Percentiles rank a stretch among this genome's conserved stretches.
Evolutionary conservation across 2,797 vertebrate species (phyloP).

Genomic region (Periparus ater): DNA sequence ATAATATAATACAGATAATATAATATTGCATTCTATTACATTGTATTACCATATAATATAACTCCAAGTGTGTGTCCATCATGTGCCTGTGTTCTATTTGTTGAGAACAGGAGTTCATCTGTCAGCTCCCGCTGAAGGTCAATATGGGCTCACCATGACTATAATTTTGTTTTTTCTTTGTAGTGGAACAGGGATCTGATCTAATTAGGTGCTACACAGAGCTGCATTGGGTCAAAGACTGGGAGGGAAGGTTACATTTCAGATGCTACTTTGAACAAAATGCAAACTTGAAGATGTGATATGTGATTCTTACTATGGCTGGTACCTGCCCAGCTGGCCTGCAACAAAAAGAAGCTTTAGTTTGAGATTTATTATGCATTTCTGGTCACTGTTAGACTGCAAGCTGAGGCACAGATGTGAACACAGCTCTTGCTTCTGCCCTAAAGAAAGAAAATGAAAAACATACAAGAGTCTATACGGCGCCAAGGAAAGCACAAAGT

Average conservation of each 20-base stretch:
- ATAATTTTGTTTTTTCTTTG: not conserved
- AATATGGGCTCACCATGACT: not conserved
- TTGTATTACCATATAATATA: not conserved
- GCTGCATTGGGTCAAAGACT: not conserved
- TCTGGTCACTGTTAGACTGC: not conserved
- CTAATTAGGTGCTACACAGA: not conserved
- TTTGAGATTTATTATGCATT: not conserved
- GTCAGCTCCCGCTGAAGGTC: not conserved
- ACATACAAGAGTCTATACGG: not conserved
- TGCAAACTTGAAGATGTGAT: not conserved
- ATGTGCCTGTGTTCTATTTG: not conserved
- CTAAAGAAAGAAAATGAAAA: slow-evolving; percentile 24
- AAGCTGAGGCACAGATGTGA: slow-evolving; percentile 3
- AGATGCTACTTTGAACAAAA: not conserved
- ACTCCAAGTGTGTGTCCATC: not conserved
- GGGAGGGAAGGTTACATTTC: not conserved
- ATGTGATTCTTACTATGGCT: not conserved
- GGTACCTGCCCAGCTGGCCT: not conserved
- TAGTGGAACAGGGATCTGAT: not conserved
- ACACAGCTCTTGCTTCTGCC: not conserved
- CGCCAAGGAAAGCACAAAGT: slow-evolving; percentile 29
- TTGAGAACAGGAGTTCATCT: not conserved
- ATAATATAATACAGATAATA: not conserved
- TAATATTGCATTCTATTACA: not conserved
- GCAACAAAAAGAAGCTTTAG: not conserved